Evolutionary conservation across 1,140 invertebrate genomes (phyloP).

Genomic region (Calliphora vicina): DNA sequence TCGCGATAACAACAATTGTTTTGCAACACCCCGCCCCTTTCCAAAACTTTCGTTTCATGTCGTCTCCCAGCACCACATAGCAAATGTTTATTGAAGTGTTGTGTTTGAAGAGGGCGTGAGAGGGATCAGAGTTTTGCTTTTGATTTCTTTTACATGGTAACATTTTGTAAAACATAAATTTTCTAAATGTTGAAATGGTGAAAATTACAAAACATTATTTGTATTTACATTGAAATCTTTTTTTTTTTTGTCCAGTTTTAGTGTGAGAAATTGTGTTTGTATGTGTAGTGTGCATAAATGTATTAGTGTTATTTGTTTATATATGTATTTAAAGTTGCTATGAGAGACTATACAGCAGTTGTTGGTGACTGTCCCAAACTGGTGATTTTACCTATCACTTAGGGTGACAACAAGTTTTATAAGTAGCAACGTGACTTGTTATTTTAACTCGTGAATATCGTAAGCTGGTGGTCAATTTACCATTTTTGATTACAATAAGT

Average conservation of each 20-base stretch:
- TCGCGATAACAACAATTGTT: not conserved
- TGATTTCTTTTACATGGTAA: not conserved
- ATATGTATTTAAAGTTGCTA: too few species aligned
- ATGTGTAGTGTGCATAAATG: too few species aligned
- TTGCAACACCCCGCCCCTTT: not conserved
- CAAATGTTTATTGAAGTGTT: not conserved
- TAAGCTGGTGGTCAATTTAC: too few species aligned
- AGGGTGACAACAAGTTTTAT: too few species aligned
- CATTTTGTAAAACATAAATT: not conserved
- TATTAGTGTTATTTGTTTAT: too few species aligned
- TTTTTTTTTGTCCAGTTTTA: not conserved
- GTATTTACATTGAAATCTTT: not conserved
- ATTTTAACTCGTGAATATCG: too few species aligned
- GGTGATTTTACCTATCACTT: too few species aligned
- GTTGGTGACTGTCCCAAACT: too few species aligned
- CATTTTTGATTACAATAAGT: too few species aligned
- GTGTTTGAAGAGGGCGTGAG: not conserved
- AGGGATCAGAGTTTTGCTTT: not conserved
- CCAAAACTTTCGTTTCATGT: not conserved
- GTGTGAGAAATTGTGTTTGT: too few species aligned
- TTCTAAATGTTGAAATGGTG: not conserved
- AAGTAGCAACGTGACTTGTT: too few species aligned
- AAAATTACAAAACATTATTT: not conserved
- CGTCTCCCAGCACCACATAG: not conserved
- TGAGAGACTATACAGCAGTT: too few species aligned